These are phyloP conservation scores for Drosophila ironensis DNA, from an alignment of 1,140 invertebrate genomes.

Conservation along the genomic window DNA sequence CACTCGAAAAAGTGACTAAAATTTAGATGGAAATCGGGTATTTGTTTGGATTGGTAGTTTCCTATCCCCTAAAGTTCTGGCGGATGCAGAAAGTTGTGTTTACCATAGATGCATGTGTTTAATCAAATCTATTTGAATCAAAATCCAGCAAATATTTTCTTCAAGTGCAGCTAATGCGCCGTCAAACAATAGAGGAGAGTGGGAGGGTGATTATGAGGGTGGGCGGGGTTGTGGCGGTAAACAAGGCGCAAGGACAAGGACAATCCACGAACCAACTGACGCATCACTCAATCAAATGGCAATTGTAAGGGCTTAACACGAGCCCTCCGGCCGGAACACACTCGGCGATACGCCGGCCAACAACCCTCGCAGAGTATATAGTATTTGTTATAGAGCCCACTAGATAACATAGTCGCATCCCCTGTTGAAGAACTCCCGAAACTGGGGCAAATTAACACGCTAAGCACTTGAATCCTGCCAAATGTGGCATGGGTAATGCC, in stretches of 20 bases:
- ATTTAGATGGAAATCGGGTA: too few relatives aligned
- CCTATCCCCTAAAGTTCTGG: too few relatives aligned
- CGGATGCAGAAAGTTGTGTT: too few relatives aligned
- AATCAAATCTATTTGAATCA: too few relatives aligned
- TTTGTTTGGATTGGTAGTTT: too few relatives aligned
- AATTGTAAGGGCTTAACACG: slow-evolving; percentile 76
- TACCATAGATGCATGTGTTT: too few relatives aligned
- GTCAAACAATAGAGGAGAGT: slow-evolving; percentile 11
- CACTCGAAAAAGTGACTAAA: slow-evolving; percentile 16
- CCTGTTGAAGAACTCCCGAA: slow-evolving; percentile 9
- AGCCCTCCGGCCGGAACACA: slow-evolving; percentile 17
- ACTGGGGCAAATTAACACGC: slow-evolving; percentile 75
- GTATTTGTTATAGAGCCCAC: not conserved
- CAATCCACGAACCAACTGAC: slow-evolving; percentile 44
- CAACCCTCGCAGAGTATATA: slow-evolving; percentile 33
- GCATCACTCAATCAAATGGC: slow-evolving; percentile 80
- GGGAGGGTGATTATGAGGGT: slow-evolving; percentile 23
- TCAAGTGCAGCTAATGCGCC: slow-evolving; percentile 36
- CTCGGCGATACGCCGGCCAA: slow-evolving; percentile 2
- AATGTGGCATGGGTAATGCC: slow-evolving; percentile 79
- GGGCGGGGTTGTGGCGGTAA: not conserved
- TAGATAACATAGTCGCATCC: slow-evolving; percentile 9
- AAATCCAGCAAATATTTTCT: not conserved
- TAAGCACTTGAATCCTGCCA: slow-evolving; percentile 76
- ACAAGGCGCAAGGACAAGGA: slow-evolving; percentile 16